Conservation (phyloP, 2,113 vertebrate genomes). For the Lipophrys pholis region DNA sequence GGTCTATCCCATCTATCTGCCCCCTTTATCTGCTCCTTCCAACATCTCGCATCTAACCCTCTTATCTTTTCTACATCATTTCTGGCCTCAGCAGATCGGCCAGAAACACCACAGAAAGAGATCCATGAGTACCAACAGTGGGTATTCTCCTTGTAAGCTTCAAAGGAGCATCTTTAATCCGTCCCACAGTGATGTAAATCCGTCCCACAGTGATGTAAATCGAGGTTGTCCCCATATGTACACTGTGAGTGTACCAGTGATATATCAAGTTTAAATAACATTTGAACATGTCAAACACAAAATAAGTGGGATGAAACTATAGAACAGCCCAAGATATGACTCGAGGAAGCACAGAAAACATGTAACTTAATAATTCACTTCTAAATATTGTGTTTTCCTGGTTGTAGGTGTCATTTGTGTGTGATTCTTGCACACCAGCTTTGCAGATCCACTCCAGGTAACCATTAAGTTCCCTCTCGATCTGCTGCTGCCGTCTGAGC, state of each 20-base stretch:
- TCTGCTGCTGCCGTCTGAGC: slow-evolving; percentile 93
- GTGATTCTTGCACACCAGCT: slow-evolving; percentile 84
- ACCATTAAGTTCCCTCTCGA: slow-evolving; percentile 93
- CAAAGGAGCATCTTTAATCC: slow-evolving; percentile 20
- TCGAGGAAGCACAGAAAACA: no score
- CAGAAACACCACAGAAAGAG: slow-evolving; percentile 23
- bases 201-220: background rate
- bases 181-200: background rate
- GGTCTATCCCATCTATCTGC: slow-evolving; percentile 43
- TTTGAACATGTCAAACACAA: no score
- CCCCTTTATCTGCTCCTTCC: slow-evolving; percentile 41
- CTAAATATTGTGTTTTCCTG: background rate
- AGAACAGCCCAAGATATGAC: no score
- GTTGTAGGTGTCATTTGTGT: background rate
- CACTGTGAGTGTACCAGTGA: no score
- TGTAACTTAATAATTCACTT: no score
- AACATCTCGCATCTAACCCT: slow-evolving; percentile 36
- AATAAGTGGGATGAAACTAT: no score
- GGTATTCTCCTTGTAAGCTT: background rate
- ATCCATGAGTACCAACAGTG: background rate
- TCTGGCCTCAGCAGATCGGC: slow-evolving; percentile 12
- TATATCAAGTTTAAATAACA: background rate
- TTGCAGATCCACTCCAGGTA: slow-evolving; percentile 98
- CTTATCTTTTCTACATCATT: slow-evolving; percentile 43
- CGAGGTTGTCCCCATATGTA: background rate